Conservation (phyloP, 2,797 vertebrate genomes). For the Micromesistius poutassou region DNA sequence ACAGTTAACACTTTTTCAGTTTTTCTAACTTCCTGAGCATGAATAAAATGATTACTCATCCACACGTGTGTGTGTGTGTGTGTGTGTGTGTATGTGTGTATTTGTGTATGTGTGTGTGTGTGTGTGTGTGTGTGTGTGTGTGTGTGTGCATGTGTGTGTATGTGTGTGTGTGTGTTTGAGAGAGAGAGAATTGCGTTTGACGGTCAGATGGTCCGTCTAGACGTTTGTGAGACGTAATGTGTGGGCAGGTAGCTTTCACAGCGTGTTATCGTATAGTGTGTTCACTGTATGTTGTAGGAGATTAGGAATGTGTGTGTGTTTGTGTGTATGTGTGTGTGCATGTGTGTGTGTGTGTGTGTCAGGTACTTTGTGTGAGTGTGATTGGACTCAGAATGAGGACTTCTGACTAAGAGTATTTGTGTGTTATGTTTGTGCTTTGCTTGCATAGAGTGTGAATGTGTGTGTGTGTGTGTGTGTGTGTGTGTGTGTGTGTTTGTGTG, state of each 20-base stretch:
- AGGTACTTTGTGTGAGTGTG: slow-evolving; percentile 3
- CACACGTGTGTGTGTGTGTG: slow-evolving; percentile 7
- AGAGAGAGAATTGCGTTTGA: not conserved
- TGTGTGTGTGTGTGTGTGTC: not conserved
- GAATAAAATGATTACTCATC: not conserved
- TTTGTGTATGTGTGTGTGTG: slow-evolving; percentile 14
- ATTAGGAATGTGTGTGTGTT: not conserved
- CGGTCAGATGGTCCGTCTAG: slow-evolving; percentile 60
- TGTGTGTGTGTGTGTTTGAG: not conserved
- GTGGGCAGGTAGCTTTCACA: slow-evolving; percentile 3
- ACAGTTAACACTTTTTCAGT: not conserved
- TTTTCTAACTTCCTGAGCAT: not conserved
- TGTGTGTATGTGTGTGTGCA: not conserved
- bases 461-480: not conserved
- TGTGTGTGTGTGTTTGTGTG: not conserved
- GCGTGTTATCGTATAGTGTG: not conserved
- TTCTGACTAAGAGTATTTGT: slow-evolving; percentile 1
- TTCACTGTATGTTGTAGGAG: not conserved
- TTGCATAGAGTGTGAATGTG: not conserved
- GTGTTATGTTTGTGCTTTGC: not conserved
- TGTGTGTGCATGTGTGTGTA: slow-evolving; percentile 3
- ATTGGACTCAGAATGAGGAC: slow-evolving; percentile 2
- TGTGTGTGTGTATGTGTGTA: not conserved
- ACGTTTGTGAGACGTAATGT: slow-evolving; percentile 24
- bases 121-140: not conserved